phyloP scores from a whole-genome alignment of 2,797 vertebrate species.

The Sebastes itinus region DNA sequence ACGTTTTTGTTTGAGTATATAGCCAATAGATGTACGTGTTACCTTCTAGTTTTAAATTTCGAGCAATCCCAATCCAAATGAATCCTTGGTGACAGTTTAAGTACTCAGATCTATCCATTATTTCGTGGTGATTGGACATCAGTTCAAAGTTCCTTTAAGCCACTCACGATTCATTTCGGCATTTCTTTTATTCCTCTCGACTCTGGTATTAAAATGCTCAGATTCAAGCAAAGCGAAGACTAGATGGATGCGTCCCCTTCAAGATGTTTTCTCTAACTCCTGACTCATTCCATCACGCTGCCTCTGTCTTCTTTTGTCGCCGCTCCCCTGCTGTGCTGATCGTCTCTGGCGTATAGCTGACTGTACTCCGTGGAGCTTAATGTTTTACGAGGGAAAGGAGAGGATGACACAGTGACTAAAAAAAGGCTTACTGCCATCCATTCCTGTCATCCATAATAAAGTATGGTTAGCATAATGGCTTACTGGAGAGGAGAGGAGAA shows the following conservation, averaged over 20 bases:
- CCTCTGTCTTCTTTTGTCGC: neutral
- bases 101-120: neutral
- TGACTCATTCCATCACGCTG: slow-evolving; percentile 13
- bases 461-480: slow-evolving; percentile 35
- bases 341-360: slow-evolving; percentile 17
- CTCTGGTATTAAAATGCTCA: neutral
- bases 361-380: slow-evolving; percentile 17
- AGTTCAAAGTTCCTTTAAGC: neutral
- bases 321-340: slow-evolving; percentile 28
- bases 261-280: slow-evolving; percentile 11
- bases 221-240: slow-evolving; percentile 15
- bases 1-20: neutral
- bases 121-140: neutral
- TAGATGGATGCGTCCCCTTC: slow-evolving; percentile 20
- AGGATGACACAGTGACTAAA: slow-evolving; percentile 50
- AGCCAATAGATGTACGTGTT: neutral
- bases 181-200: neutral
- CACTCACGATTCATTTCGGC: neutral
- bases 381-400: slow-evolving; percentile 26
- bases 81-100: neutral
- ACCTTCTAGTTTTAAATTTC: neutral
- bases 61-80: neutral
- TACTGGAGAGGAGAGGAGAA: slow-evolving; percentile 10
- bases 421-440: slow-evolving; percentile 38
- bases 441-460: slow-evolving; percentile 59